A percentile compares a stretch with the other conserved stretches of the same genome.
Evolutionary conservation across 2,888 invertebrate species (phyloP).

Genomic region (Scaptomyza cyrtandrae): DNA sequence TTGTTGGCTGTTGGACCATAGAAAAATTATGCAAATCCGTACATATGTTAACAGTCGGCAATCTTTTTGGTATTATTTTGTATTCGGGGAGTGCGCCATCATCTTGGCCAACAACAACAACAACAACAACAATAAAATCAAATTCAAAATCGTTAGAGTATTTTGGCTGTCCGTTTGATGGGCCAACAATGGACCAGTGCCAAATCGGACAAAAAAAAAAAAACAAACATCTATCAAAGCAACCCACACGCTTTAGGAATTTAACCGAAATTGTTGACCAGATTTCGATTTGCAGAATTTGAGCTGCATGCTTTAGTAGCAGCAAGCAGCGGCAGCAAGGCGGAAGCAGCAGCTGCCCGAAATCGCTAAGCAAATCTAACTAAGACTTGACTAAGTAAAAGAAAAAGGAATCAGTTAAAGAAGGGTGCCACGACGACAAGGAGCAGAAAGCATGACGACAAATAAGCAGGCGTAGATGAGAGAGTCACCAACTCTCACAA

Average conservation of each 20-base stretch:
- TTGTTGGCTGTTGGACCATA: slow-evolving; percentile 41
- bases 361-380: slow-evolving; percentile 47
- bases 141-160: slow-evolving; percentile 27
- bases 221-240: slow-evolving; percentile 15
- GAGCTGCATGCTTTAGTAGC: slow-evolving; percentile 34
- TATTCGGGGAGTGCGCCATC: slow-evolving; percentile 47
- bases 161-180: slow-evolving; percentile 55
- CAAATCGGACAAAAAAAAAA: slow-evolving; percentile 14
- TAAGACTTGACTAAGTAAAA: not conserved
- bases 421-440: slow-evolving; percentile 49
- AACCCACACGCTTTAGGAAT: slow-evolving; percentile 67
- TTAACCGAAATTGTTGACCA: slow-evolving; percentile 53
- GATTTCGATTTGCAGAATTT: slow-evolving; percentile 38
- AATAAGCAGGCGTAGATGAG: slow-evolving; percentile 63
- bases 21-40: slow-evolving; percentile 71
- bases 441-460: slow-evolving; percentile 49
- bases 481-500: slow-evolving; percentile 2
- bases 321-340: slow-evolving; percentile 25
- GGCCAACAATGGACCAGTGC: slow-evolving; percentile 45
- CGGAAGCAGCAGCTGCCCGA: slow-evolving; percentile 46
- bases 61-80: slow-evolving; percentile 12
- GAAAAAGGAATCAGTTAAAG: slow-evolving; percentile 47
- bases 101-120: slow-evolving; percentile 40
- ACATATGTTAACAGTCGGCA: slow-evolving; percentile 57
- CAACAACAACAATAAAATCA: not conserved